A percentile compares a stretch with the other conserved stretches of the same genome.
Evolutionary conservation across 2,888 invertebrate genomes (phyloP).

Genomic region (Dynastes maya): DNA sequence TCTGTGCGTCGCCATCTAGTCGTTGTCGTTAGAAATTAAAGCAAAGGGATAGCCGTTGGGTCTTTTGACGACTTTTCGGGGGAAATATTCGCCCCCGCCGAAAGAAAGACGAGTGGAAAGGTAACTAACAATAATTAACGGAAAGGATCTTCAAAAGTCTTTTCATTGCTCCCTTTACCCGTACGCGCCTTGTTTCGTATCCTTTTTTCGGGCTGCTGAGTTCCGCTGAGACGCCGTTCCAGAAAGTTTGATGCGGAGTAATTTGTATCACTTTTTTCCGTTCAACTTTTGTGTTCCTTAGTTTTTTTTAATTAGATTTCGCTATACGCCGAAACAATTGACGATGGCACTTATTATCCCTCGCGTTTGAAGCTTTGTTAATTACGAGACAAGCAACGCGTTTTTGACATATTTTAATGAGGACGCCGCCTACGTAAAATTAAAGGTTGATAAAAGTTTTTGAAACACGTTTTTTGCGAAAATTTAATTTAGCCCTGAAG

Average conservation of each 20-base stretch:
- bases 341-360: constrained; percentile 26
- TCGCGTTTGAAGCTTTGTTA: constrained; percentile 13
- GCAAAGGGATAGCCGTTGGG: constrained; percentile 6
- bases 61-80: constrained; percentile 27
- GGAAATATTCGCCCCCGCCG: constrained; percentile 2
- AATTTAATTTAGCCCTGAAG: too few relatives aligned
- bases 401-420: constrained; percentile 19
- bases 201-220: neutral
- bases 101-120: constrained; percentile 17
- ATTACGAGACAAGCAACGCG: neutral
- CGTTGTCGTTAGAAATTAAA: constrained; percentile 21
- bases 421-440: neutral
- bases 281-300: constrained; percentile 29
- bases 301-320: constrained; percentile 36
- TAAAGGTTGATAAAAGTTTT: neutral
- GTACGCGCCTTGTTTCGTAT: constrained; percentile 1
- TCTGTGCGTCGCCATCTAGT: neutral
- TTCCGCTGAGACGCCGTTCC: neutral
- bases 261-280: constrained; percentile 25
- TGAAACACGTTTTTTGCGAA: too few relatives aligned
- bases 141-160: constrained; percentile 20
- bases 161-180: neutral
- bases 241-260: constrained; percentile 33
- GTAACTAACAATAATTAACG: constrained; percentile 40
- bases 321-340: constrained; percentile 16